A percentile compares a stretch with the other conserved stretches of the same genome.
Conservation (phyloP, 2,113 vertebrate genomes). For the Pycnonotus jocosus region DNA sequence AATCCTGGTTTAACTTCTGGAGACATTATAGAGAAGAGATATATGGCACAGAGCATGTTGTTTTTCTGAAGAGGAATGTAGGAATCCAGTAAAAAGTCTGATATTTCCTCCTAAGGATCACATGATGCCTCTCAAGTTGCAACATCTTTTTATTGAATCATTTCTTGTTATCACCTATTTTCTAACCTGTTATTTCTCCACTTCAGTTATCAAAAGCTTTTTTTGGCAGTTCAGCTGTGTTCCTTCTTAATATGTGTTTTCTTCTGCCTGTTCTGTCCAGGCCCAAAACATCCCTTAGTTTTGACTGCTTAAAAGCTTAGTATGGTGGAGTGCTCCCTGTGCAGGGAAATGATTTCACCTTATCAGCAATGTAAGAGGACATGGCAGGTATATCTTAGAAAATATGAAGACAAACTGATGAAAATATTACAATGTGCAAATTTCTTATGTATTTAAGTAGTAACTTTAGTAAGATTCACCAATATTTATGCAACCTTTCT, state of each 20-base stretch:
- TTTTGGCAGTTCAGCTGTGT: background rate
- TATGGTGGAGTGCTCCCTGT: background rate
- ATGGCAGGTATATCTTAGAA: background rate
- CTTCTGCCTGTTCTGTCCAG: background rate
- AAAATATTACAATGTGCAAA: background rate
- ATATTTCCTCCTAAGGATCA: background rate
- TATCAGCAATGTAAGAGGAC: background rate
- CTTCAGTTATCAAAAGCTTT: background rate
- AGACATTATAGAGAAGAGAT: background rate
- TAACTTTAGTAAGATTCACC: background rate
- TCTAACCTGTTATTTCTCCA: background rate
- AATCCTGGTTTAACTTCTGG: background rate
- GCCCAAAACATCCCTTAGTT: background rate
- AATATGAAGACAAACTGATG: background rate
- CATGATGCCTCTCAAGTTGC: background rate
- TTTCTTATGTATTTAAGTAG: background rate
- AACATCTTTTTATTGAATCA: background rate
- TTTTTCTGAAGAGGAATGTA: background rate
- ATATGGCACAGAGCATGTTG: background rate
- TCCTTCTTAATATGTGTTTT: background rate
- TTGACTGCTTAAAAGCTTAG: background rate
- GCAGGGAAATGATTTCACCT: background rate
- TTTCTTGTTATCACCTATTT: background rate
- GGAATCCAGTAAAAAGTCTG: background rate
- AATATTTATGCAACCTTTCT: background rate